A percentile compares a stretch with the other conserved stretches of the same genome.
These are phyloP conservation scores for Andrena haemorrhoa DNA, from an alignment of 2,888 invertebrate species.

Conservation along the genomic window DNA sequence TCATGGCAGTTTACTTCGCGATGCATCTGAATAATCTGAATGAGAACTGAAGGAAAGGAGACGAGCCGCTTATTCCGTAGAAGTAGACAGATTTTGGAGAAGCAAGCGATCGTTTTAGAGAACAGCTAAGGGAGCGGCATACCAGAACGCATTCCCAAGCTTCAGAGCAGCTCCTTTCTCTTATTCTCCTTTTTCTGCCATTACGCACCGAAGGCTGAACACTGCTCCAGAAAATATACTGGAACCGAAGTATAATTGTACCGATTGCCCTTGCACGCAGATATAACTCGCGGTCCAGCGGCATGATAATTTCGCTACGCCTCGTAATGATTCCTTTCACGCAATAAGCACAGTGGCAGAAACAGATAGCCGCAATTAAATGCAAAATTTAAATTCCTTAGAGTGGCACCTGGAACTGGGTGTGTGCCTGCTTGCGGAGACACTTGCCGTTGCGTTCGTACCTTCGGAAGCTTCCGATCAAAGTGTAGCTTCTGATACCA, in stretches of 20 bases:
- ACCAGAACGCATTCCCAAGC: constrained; percentile 21
- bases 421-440: neutral
- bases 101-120: neutral
- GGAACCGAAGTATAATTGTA: constrained; percentile 63
- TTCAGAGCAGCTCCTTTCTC: constrained; percentile 36
- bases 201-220: constrained; percentile 24
- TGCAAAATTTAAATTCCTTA: constrained; percentile 23
- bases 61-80: neutral
- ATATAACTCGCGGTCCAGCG: constrained; percentile 33
- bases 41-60: neutral
- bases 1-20: too few relatives aligned
- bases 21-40: neutral
- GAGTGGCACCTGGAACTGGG: neutral
- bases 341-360: constrained; percentile 20
- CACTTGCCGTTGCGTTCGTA: neutral
- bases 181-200: neutral
- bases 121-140: constrained; percentile 13
- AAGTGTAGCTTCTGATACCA: too few relatives aligned
- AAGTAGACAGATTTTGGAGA: neutral
- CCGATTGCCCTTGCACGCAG: constrained; percentile 51
- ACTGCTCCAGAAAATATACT: constrained; percentile 47
- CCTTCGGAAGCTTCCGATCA: neutral
- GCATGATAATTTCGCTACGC: constrained; percentile 50
- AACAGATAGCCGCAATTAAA: constrained; percentile 53
- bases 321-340: constrained; percentile 50